Evolutionary conservation across 1,140 invertebrate genomes (phyloP).

Genomic region (Lepidurus couesii): DNA sequence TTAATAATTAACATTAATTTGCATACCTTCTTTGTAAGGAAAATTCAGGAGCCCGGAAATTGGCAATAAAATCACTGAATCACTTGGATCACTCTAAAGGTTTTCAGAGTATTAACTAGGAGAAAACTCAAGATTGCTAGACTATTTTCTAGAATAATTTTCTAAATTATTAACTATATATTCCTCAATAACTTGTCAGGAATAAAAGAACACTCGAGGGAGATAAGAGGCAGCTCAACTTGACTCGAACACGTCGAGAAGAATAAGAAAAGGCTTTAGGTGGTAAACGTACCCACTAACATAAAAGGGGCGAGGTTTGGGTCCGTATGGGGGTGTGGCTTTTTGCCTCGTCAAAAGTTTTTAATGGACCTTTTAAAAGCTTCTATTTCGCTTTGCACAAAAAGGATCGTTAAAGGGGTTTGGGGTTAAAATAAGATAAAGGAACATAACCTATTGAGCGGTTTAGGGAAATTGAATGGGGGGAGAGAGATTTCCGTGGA

Average conservation of each 20-base stretch:
- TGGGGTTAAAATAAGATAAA: neutral
- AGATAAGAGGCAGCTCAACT: neutral
- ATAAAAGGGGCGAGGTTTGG: neutral
- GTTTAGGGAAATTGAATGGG: slow-evolving; percentile 5
- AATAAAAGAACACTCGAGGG: neutral
- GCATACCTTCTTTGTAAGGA: no score
- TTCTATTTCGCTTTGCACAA: no score
- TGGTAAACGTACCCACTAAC: neutral
- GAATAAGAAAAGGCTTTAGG: neutral
- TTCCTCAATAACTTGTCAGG: no score
- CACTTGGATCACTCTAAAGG: no score
- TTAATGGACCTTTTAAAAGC: neutral
- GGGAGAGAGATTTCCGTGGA: slow-evolving; percentile 5
- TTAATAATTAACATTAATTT: no score
- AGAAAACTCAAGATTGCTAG: no score
- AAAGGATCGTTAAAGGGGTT: neutral
- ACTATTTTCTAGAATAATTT: no score
- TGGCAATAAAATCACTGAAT: no score
- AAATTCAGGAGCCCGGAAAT: no score
- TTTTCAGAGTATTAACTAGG: no score
- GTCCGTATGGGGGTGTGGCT: neutral
- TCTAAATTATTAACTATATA: no score
- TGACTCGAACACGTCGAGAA: slow-evolving; percentile 8
- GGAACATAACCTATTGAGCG: neutral
- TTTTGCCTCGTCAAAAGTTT: neutral